Percentiles rank a stretch among this genome's conserved stretches.
Evolutionary conservation across 2,888 invertebrate species (phyloP).

Genomic region (Lissocephala sabroskyi): DNA sequence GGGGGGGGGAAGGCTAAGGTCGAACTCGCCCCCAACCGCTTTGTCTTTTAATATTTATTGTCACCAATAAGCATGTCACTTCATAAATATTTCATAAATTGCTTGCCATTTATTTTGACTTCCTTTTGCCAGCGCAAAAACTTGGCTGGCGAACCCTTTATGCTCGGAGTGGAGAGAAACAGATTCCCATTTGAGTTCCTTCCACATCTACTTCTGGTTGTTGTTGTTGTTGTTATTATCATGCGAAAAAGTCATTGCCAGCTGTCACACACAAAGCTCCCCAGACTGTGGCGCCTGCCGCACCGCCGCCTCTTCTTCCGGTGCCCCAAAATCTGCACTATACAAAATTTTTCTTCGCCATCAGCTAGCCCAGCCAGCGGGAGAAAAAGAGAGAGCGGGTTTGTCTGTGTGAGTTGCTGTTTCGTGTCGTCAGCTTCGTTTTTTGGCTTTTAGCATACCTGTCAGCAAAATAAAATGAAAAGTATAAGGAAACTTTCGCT

Average conservation of each 20-base stretch:
- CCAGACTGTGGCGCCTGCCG: neutral
- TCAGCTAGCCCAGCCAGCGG: too few species aligned
- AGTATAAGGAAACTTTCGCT: slow-evolving; percentile 64
- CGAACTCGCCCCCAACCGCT: too few species aligned
- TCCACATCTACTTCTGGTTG: neutral
- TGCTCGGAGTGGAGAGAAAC: too few species aligned
- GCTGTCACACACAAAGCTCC: slow-evolving; percentile 40
- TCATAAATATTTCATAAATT: slow-evolving; percentile 55
- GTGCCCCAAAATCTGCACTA: neutral
- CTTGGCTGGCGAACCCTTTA: slow-evolving; percentile 41
- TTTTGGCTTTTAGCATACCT: slow-evolving; percentile 63
- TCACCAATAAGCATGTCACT: slow-evolving; percentile 44
- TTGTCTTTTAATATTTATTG: slow-evolving; percentile 43
- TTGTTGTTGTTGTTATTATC: slow-evolving; percentile 38
- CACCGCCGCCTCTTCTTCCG: too few species aligned
- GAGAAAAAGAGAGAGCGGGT: too few species aligned
- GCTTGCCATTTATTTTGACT: slow-evolving; percentile 57
- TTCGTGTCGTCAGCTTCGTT: slow-evolving; percentile 16
- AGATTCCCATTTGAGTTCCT: too few species aligned
- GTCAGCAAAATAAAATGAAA: slow-evolving; percentile 61
- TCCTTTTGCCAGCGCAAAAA: slow-evolving; percentile 35
- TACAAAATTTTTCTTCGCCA: too few species aligned
- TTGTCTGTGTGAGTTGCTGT: slow-evolving; percentile 4
- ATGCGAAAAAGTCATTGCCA: slow-evolving; percentile 57
- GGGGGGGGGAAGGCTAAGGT: too few species aligned